Conservation (phyloP, 2,888 invertebrate species). For the Anodontia alba region DNA sequence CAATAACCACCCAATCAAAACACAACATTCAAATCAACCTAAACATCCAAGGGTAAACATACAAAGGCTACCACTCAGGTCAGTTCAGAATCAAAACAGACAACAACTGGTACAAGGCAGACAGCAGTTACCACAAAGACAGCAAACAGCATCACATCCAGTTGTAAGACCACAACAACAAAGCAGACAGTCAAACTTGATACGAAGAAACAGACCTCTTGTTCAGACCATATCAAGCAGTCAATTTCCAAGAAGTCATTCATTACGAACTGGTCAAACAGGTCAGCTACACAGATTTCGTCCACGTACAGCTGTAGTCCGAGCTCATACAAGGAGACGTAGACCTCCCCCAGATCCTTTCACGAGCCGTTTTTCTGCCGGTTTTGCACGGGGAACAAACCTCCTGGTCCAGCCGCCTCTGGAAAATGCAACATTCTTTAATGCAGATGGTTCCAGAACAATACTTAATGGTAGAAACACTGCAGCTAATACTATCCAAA, state of each 20-base stretch:
- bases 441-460: background rate
- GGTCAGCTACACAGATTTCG: background rate
- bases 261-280: background rate
- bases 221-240: background rate
- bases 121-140: background rate
- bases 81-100: background rate
- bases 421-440: constrained; percentile 17
- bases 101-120: background rate
- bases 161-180: background rate
- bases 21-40: background rate
- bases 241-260: background rate
- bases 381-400: constrained; percentile 44
- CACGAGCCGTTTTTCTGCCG: constrained; percentile 50
- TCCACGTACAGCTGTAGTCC: background rate
- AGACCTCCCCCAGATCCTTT: constrained; percentile 45
- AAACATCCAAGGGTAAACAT: background rate
- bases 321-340: background rate
- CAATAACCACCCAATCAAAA: background rate
- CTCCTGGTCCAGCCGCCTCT: constrained; percentile 49
- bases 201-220: background rate
- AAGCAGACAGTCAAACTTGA: background rate
- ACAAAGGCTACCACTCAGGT: background rate
- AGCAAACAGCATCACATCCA: background rate
- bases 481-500: background rate
- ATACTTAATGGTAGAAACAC: background rate